These are phyloP conservation scores for Bedellia somnulentella DNA, from an alignment of 2,888 invertebrate genomes.

Conservation along the genomic window DNA sequence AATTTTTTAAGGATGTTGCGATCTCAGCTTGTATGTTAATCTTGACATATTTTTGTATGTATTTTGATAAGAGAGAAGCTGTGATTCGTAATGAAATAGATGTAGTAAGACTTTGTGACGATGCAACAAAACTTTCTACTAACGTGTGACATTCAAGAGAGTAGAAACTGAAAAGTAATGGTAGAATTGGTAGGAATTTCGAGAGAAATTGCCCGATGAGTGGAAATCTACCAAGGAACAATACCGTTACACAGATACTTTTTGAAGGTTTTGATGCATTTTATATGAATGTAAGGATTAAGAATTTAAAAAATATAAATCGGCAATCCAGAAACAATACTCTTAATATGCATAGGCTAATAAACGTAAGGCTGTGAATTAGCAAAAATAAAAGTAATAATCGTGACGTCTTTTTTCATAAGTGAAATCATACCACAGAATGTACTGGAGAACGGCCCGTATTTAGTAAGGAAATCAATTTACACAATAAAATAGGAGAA, in stretches of 20 bases:
- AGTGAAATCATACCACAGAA: constrained; percentile 28
- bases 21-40: no score
- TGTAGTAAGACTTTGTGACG: constrained; percentile 53
- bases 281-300: constrained; percentile 35
- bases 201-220: no score
- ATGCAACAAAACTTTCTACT: constrained; percentile 42
- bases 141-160: constrained; percentile 10
- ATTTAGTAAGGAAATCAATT: constrained; percentile 53
- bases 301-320: constrained; percentile 29
- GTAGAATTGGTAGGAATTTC: no score
- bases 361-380: constrained; percentile 60
- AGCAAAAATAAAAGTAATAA: constrained; percentile 53
- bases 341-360: constrained; percentile 60
- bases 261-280: constrained; percentile 60
- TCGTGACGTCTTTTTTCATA: constrained; percentile 46
- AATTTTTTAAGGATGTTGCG: no score
- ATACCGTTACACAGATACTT: constrained; percentile 54
- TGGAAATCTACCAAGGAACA: no score
- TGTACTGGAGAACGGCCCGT: constrained; percentile 46
- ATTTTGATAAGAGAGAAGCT: constrained; percentile 29
- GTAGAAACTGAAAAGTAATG: no score
- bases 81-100: constrained; percentile 41
- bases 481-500: constrained; percentile 14
- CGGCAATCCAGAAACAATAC: constrained; percentile 59
- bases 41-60: constrained; percentile 56